Evolutionary conservation across 2,888 invertebrate genomes (phyloP), one percentile per base, ranked within the genome.

Genomic region (Opisthograptis luteolata): DNA sequence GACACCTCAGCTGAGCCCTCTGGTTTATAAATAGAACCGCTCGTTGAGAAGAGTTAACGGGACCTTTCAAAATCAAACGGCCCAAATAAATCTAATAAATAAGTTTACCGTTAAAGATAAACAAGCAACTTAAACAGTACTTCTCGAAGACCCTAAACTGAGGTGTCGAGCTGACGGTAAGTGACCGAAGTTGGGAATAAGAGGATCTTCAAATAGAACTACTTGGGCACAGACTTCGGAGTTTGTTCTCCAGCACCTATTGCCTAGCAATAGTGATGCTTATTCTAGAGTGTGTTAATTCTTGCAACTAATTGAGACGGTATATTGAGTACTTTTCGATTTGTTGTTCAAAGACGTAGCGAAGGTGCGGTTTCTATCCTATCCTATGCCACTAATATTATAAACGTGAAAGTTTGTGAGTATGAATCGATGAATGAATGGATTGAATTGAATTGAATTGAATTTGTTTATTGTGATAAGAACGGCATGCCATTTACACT

Each of bases 131-230:
- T 28, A 35, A 35, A 39, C 40, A 20, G 8, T 20, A 13, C 27
- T 27, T 10, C 46, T 3, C 25, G 13, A 19, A 13, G 19, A 25
- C 39, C 24, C 35, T 13, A 19, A 40, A 22, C 35, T 24, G 35
- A 47, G 40, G 47, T 41, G 47, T 35, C 35, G 47, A 47, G 32
- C 39, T 7, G 28, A 37, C 17, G 25, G 35, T 4, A 31, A 37
- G 37, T 31, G 37, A 20, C 32, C 39, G 14, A 46, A 39, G 24
- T 46, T 39, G 32, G 32, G 27, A 39, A 14, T 46, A 27, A 46
- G 25, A 20, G 31, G 39, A 7, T 27, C 34, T 32, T 34, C 24
- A 46, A 34, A 32, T 37, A 39, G 25, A 32, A 32, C 46, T 46
- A 32, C 46, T 39, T 34, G 39, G 35, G 13, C 34, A 10, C 35